Evolutionary conservation across 2,888 invertebrate genomes (phyloP).

Genomic region (Adela reaumurella): DNA sequence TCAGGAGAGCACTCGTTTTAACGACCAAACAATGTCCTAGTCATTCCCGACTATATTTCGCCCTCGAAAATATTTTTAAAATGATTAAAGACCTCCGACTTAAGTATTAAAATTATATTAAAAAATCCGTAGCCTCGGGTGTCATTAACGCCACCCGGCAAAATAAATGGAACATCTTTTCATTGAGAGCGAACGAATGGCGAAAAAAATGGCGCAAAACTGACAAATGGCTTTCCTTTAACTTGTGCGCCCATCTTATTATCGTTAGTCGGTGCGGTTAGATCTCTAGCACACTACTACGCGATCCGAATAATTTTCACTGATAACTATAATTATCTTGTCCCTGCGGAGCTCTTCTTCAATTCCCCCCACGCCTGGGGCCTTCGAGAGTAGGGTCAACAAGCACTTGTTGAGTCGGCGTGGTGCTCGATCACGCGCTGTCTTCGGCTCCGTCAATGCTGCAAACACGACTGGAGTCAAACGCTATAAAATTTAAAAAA

Average conservation of each 20-base stretch:
- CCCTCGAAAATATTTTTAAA: not conserved
- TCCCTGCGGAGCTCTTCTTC: too few relatives aligned
- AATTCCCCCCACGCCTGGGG: too few relatives aligned
- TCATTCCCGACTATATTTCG: not conserved
- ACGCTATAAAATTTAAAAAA: too few relatives aligned
- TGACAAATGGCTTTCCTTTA: constrained; percentile 57
- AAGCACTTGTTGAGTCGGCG: too few relatives aligned
- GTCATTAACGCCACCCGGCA: constrained; percentile 34
- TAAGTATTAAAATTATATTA: not conserved
- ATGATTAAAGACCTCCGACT: not conserved
- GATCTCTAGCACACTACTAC: too few relatives aligned
- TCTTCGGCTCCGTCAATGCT: too few relatives aligned
- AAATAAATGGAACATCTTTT: constrained; percentile 55
- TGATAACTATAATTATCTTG: too few relatives aligned
- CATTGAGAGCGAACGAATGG: constrained; percentile 44
- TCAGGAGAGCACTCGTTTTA: not conserved
- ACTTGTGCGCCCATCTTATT: constrained; percentile 57
- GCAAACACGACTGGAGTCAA: too few relatives aligned
- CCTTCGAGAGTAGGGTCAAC: too few relatives aligned
- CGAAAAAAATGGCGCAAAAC: constrained; percentile 51
- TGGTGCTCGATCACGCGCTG: too few relatives aligned
- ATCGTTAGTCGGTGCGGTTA: constrained; percentile 33
- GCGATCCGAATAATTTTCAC: too few relatives aligned
- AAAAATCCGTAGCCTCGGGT: constrained; percentile 6
- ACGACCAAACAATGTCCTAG: not conserved